phyloP scores from a whole-genome alignment of 2,113 vertebrate species.

The Carettochelys insculpta region DNA sequence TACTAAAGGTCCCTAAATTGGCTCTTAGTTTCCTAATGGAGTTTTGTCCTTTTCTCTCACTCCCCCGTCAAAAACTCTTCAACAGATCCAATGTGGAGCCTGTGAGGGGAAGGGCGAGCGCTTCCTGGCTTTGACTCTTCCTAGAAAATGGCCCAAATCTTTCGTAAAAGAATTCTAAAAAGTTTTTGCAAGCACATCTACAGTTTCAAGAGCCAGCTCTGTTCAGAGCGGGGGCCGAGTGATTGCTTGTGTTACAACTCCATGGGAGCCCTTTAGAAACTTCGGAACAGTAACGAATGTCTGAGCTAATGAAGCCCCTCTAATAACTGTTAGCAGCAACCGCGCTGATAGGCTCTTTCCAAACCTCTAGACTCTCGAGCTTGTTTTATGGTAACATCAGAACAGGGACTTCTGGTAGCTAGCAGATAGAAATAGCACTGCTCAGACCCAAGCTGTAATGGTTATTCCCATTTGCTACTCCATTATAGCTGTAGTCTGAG shows the following conservation, averaged over 20 bases:
- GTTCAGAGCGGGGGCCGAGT: too few species aligned
- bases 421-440: too few species aligned
- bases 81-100: neutral
- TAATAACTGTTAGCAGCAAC: neutral
- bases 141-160: neutral
- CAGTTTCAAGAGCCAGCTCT: neutral
- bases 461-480: neutral
- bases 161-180: neutral
- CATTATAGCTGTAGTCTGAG: neutral
- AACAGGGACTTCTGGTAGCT: too few species aligned
- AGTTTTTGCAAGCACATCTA: neutral
- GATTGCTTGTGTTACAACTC: neutral
- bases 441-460: too few species aligned
- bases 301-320: neutral
- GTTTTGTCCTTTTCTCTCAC: neutral
- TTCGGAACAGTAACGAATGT: neutral
- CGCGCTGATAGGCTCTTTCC: rapidly evolving
- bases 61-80: neutral
- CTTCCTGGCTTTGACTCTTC: neutral
- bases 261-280: neutral
- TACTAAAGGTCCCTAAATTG: neutral
- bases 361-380: neutral
- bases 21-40: neutral
- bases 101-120: rapidly evolving
- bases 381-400: too few species aligned